These are phyloP conservation scores for Arion vulgaris DNA, from an alignment of 1,140 invertebrate genomes.

Conservation along the genomic window DNA sequence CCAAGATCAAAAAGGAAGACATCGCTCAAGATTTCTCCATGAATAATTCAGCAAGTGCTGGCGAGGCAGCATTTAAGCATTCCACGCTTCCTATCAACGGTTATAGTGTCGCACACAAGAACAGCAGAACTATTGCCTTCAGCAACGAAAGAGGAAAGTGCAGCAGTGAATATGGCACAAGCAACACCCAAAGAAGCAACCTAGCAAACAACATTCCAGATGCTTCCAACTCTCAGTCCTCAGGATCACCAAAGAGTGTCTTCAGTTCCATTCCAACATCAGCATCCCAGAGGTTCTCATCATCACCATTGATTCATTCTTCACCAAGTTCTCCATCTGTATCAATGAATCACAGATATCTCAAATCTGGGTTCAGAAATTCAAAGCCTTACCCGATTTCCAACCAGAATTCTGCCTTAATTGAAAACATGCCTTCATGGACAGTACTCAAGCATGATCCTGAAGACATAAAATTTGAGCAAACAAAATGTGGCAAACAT, in stretches of 20 bases:
- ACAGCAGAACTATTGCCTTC: neutral
- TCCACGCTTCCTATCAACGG: neutral
- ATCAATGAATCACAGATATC: neutral
- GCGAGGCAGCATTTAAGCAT: neutral
- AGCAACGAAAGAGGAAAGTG: neutral
- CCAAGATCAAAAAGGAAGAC: slow-evolving; percentile 22
- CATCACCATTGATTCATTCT: neutral
- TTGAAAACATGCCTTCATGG: neutral
- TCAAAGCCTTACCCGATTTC: neutral
- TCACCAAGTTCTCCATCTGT: neutral
- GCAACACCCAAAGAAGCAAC: neutral
- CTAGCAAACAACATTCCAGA: slow-evolving; percentile 18
- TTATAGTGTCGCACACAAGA: neutral
- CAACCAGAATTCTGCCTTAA: neutral
- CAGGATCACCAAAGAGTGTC: slow-evolving; percentile 27
- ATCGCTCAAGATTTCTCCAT: neutral
- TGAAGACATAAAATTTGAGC: neutral
- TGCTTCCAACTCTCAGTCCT: neutral
- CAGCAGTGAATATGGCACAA: neutral
- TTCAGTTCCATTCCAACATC: slow-evolving; percentile 23
- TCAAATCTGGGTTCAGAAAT: slow-evolving; percentile 6
- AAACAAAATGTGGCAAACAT: neutral
- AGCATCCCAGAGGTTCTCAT: neutral
- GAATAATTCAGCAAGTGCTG: neutral
- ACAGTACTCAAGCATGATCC: neutral